Conservation (phyloP, 2,797 vertebrate genomes). For the Cottoperca gobio region DNA sequence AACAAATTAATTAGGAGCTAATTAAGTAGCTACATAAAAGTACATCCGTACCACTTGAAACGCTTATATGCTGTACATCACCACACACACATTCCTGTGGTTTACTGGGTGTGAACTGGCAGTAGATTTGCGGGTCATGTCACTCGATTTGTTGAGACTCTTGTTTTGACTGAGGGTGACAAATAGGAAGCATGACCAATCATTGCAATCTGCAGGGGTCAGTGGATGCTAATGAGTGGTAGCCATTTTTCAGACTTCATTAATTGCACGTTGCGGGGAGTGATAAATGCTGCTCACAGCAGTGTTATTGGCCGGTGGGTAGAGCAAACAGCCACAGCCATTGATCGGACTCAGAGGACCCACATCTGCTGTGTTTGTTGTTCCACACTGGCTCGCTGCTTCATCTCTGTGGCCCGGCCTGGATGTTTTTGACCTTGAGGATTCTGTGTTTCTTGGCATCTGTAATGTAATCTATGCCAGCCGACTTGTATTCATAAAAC, state of each 20-base stretch:
- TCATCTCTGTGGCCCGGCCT: constrained; percentile 17
- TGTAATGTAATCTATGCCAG: constrained; percentile 25
- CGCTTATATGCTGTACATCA: neutral
- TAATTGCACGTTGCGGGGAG: constrained; percentile 58
- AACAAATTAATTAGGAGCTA: neutral
- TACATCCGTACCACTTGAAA: neutral
- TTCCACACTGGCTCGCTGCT: constrained; percentile 42
- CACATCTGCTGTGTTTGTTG: constrained; percentile 55
- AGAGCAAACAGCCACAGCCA: constrained; percentile 46
- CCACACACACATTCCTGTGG: neutral
- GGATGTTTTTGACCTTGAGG: constrained; percentile 49
- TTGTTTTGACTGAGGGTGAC: constrained; percentile 46
- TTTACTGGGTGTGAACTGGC: constrained; percentile 30
- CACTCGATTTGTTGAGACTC: constrained; percentile 50
- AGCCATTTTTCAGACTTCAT: constrained; percentile 69
- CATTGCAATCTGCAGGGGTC: constrained; percentile 60
- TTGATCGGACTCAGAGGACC: constrained; percentile 59
- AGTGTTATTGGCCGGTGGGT: constrained; percentile 47
- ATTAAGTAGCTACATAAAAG: neutral
- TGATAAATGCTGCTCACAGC: constrained; percentile 54
- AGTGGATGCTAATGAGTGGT: constrained; percentile 63
- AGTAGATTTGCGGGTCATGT: constrained; percentile 41
- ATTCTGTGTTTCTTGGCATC: constrained; percentile 15
- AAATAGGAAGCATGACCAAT: constrained; percentile 53
- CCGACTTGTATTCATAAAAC: constrained; percentile 15